Evolutionary conservation across 2,888 invertebrate genomes (phyloP), one percentile per base, ranked within the genome.

Genomic region (Catocala sponsa): DNA sequence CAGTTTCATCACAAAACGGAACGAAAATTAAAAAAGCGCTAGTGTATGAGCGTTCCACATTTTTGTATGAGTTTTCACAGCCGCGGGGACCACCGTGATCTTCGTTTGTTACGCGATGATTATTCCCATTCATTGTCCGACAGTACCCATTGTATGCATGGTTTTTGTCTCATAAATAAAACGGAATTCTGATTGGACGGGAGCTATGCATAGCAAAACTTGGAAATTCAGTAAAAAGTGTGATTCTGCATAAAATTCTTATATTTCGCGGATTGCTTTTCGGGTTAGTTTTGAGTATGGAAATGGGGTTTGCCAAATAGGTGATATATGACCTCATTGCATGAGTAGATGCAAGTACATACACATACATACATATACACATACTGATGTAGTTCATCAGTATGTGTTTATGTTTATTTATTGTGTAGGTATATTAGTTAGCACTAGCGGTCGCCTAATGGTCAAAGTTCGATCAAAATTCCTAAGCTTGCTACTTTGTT

Each of bases 71-170:
- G 73, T 70, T 68, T 76, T 74, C 63, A 72, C 62, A 59, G 80
- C 78, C 79, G 68, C 78, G 47, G 68, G 84, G 78, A 59, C 61
- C 70, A 63, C 62, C 55, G 68, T 72, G 73, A 83, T 86, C 81
- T 85, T 86, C 86, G 81, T 88, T 88, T 85, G 83, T 84, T 75
- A 74, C 68, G 78, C 69, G 78, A 81, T 85, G 83, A 88, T 87
- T 87, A 85, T 82, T 74, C 77, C 76, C 80, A 76, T 78, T 81
- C 82, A 83, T 85, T 85, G 84, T 84, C 80, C 72, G 63, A 65
- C 71, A 68, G 62, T 12, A 58, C 78, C 35, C 76, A 85, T 85
- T 88, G 85, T 86, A 59, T 72, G 70, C 63, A 62, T 62, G 66
- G 68, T 66, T 74, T 77, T 76, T 75, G 72, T 72, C 67, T 73